These are phyloP conservation scores for Melinopterus prodromus DNA, from an alignment of 2,888 invertebrate species.

Conservation along the genomic window DNA sequence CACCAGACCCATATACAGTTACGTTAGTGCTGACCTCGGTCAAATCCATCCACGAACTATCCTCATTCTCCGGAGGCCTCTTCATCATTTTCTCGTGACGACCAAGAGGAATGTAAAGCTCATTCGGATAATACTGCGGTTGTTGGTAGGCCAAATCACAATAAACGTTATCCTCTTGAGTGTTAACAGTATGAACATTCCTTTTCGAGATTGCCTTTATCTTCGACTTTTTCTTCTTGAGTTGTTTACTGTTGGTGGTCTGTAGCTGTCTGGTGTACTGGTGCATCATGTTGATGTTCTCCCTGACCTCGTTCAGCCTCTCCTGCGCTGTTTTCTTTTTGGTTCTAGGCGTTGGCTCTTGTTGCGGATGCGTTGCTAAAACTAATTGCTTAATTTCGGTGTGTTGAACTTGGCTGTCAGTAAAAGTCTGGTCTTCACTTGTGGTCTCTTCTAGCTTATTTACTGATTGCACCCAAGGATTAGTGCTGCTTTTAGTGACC, in stretches of 20 bases:
- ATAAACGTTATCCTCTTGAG: conserved; percentile 19
- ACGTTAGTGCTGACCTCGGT: conserved; percentile 38
- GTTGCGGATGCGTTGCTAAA: background rate
- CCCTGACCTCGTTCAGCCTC: conserved; percentile 28
- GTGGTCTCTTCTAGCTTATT: conserved; percentile 7
- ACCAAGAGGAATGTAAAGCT: conserved; percentile 28
- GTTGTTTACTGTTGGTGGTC: background rate
- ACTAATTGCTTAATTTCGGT: background rate
- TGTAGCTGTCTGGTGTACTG: conserved; percentile 1
- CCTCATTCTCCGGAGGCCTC: conserved; percentile 29
- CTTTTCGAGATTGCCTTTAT: conserved; percentile 23
- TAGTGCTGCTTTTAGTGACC: conserved; percentile 18
- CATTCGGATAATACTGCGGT: background rate
- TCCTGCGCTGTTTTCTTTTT: conserved; percentile 13
- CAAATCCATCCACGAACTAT: conserved; percentile 43
- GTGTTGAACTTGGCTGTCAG: background rate
- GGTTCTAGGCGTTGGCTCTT: background rate
- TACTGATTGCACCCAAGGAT: conserved; percentile 17
- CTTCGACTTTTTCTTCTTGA: conserved; percentile 33
- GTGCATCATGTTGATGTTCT: conserved; percentile 23
- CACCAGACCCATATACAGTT: conserved; percentile 32
- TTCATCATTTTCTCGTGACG: conserved; percentile 12
- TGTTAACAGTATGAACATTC: conserved; percentile 31
- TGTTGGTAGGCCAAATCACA: background rate
- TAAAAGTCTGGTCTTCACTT: background rate